Base-by-base conservation (phyloP, 1,140 invertebrate species). In the Batillaria attramentaria region DNA sequence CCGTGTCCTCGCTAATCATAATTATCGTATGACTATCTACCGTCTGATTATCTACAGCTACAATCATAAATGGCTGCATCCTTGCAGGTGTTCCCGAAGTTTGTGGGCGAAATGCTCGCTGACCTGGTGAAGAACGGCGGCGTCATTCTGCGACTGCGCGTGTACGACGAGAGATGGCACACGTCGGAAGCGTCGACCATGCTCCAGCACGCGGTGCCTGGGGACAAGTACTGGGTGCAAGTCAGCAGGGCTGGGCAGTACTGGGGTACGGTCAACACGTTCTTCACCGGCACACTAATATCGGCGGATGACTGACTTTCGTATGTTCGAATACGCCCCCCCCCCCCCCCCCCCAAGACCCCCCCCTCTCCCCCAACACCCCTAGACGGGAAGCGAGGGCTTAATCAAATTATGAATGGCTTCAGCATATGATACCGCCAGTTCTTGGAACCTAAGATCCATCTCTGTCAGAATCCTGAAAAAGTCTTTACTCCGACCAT, bases 61-160 rank as follows among this genome's bases (percentile, higher is more conserved):
- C n/a, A n/a, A n/a, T n/a, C n/a, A n/a, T n/a, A n/a, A n/a, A n/a
- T n/a, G n/a, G n/a, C n/a, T n/a, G n/a, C n/a, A n/a, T n/a, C n/a
- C n/a, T n/a, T n/a, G n/a, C n/a, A n/a, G n/a, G n/a, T n/a, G n/a
- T 70, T 70, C 68, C 37, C 18, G 3, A 1, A 70, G 4, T 39
- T 37, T 18, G 1, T 41, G 3, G 68, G 68, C 5, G 68, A 70
- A 6, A 24, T 70, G 0, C 68, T 70, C 24, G 68, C 42, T 42
- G 68, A 70, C 37, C 4, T 70, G 24, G 20, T 41, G 13, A 70
- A 70, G 10, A 70, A 70, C 68, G 68, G 68, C 4, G 37, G 16
- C 13, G 42, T 70, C 39, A 42, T n/a, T 18, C 1, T 42, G 3
- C 68, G 68, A 35, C 20, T 42, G 68, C 68, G 68, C 39, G 68